Conservation (phyloP, 2,113 vertebrate species). For the Paramormyrops kingsleyae region DNA sequence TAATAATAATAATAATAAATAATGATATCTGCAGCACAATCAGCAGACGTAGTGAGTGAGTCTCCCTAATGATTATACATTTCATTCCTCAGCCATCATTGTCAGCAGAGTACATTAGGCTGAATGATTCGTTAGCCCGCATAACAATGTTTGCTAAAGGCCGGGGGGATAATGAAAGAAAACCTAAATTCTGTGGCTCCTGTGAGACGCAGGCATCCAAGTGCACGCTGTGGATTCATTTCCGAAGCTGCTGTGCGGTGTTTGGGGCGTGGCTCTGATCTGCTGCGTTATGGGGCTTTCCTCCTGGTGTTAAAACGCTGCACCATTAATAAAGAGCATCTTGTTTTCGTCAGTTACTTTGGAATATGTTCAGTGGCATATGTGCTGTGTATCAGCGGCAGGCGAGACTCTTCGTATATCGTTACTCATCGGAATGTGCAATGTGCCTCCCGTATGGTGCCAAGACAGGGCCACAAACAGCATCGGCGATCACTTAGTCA, state of each 20-base stretch:
- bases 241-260: background rate
- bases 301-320: background rate
- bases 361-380: background rate
- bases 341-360: background rate
- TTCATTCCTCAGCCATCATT: background rate
- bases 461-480: background rate
- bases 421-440: slow-evolving; percentile 1
- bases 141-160: background rate
- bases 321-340: background rate
- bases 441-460: background rate
- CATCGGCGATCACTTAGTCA: background rate
- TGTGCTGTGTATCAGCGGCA: background rate
- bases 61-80: background rate
- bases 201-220: background rate
- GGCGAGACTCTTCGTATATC: background rate
- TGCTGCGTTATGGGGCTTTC: background rate
- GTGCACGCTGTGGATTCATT: too few relatives aligned
- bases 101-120: background rate
- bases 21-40: background rate
- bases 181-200: background rate
- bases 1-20: background rate
- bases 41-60: background rate
- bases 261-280: background rate
- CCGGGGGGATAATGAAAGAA: background rate
- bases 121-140: background rate